Base-by-base conservation (phyloP, 2,888 invertebrate genomes). In the Spialia ferax region DNA sequence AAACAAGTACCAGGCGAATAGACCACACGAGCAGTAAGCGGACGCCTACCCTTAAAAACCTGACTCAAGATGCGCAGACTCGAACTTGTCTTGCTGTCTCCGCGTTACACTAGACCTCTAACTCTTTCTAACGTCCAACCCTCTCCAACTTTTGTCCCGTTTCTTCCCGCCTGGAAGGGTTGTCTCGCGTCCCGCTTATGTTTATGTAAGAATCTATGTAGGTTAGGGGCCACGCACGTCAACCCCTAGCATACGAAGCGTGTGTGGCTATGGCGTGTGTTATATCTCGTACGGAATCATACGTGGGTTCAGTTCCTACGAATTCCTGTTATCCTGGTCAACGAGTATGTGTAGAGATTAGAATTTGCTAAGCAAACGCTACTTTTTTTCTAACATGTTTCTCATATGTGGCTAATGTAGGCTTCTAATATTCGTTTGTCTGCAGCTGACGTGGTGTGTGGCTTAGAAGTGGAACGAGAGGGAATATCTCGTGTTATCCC, bases 291-390 rank as follows among this genome's bases (percentile, higher is more conserved):
- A 80, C 83, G 85, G 82, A 84, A 83, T 82, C 81, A 88, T 89
- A 87, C 89, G 84, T 87, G 89, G 85, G 76, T 77, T 71, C 71
- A 84, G 84, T 85, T 89, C 88, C 89, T 89, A 72, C 73, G 68
- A 67, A 70, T 69, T 87, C 79, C 86, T 93, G 89, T 71, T 77
- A 73, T 79, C 92, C 90, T 92, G 83, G 92, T 93, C 87, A 78
- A 81, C 77, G 90, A 93, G 92, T 93, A 93, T 93, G 93, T 93
- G 93, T 85, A 87, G 89, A 93, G 93, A 93, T 93, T 93, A 93
- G 93, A 93, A 93, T 90, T 93, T 93, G 86, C 93, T 92, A 88
- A 93, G 87, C 90, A 87, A 91, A 91, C 84, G 89, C 82, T 84
- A 81, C 78, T 87, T 63, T 88, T 89, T 93, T 91, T 92, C 89